A percentile compares a stretch with the other conserved stretches of the same genome.
Evolutionary conservation across 2,113 vertebrate genomes (phyloP).

Genomic region (Aviceda subcristata): DNA sequence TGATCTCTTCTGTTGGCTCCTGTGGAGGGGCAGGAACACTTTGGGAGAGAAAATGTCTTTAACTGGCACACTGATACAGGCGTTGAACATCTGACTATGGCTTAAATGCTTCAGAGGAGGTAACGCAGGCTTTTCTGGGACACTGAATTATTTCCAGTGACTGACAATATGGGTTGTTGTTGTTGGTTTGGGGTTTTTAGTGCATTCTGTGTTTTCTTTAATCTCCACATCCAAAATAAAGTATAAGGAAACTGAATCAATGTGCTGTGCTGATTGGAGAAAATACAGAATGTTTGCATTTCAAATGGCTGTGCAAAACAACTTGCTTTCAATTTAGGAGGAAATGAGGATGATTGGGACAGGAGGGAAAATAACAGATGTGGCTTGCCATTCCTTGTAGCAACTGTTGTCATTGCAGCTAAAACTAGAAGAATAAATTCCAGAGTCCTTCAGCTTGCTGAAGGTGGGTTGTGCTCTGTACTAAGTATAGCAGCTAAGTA

Average conservation of each 20-base stretch:
- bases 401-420: neutral
- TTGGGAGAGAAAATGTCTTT: neutral
- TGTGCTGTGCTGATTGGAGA: neutral
- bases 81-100: neutral
- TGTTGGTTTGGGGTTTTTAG: neutral
- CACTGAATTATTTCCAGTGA: neutral
- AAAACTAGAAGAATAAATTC: neutral
- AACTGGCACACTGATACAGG: neutral
- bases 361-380: neutral
- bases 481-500: neutral
- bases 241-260: neutral
- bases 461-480: neutral
- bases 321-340: neutral
- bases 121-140: constrained; percentile 5
- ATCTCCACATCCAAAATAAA: neutral
- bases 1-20: neutral
- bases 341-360: neutral
- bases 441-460: neutral
- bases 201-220: neutral
- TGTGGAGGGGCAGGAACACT: neutral
- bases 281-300: neutral
- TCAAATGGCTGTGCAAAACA: neutral
- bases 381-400: neutral
- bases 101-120: neutral
- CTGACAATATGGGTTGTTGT: neutral